Evolutionary conservation across 2,113 vertebrate species (phyloP).

Genomic region (Charina bottae): DNA sequence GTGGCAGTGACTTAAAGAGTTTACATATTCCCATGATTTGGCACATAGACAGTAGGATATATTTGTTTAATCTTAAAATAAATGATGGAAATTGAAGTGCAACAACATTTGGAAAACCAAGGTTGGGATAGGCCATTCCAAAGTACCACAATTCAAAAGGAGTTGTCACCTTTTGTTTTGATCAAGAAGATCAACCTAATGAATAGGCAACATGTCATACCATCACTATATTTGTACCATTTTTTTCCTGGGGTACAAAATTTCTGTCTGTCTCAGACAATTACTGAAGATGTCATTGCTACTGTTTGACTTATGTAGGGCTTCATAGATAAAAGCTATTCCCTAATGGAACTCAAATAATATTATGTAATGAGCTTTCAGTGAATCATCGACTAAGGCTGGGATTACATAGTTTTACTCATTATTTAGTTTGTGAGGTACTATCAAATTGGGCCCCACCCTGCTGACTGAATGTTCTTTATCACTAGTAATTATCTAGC

Average conservation of each 20-base stretch:
- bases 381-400: not conserved
- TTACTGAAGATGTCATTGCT: not conserved
- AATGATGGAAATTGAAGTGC: not conserved
- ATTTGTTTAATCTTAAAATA: not conserved
- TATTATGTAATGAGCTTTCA: not conserved
- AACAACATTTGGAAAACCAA: not conserved
- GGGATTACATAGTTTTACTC: not conserved
- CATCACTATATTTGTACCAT: not conserved
- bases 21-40: not conserved
- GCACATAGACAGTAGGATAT: not conserved
- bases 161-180: not conserved
- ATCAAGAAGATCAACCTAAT: not conserved
- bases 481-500: not conserved
- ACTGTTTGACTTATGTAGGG: not conserved
- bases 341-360: not conserved
- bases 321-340: not conserved
- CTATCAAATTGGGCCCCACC: not conserved
- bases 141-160: not conserved
- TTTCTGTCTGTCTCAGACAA: not conserved
- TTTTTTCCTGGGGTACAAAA: not conserved
- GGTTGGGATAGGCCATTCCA: not conserved
- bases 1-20: not conserved
- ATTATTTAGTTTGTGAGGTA: not conserved
- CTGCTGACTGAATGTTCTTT: not conserved
- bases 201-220: not conserved